Base-by-base conservation (phyloP, 2,113 vertebrate species). In the Panthera leo region DNA sequence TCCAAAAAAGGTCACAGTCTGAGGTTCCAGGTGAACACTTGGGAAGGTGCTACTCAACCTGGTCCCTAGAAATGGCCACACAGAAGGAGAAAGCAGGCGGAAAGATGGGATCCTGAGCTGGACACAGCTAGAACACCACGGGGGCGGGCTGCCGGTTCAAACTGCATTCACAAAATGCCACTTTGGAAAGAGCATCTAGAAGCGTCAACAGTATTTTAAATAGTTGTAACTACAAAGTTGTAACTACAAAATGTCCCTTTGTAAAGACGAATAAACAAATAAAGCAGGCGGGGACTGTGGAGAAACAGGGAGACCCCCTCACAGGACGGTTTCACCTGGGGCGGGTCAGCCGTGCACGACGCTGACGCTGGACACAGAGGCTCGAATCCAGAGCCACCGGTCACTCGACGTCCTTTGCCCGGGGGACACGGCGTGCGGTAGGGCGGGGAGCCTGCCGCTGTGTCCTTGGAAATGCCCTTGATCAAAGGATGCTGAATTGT, bases 341-440 rank as follows among this genome's bases (percentile, higher is more conserved):
- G 21, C n/a, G n/a, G 55, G 31, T 23, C 9, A 16, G 31, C 13
- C 1, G 0, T 6, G 5, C 2, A 0, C 5, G 2, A 1, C 0
- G 29, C 7, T 18, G 29, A 16, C 12, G 0, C 7, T 19, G 14
- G 19, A 55, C 9, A 34, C 11, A 6, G 3, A 1, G 12, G 39
- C 7, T 19, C 7, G 13, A 7, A 21, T 5, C 4, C 23, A 36
- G 36, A 29, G 21, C 3, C 14, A 6, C 39, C 0, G 3, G 23
- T 3, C 21, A 3, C 71, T 14, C 11, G 12, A 23, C 2, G 11
- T 13, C 71, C 39, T 75, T 42, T 0, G 3, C 71, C 14, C 13
- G 0, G 23, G 36, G 45, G 73, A 45, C 67, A 3, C 11, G 8
- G n/a, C 8, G 1, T 21, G 12, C 2, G 3, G 71, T 10, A 14